Evolutionary conservation across 2,888 invertebrate species (phyloP).

Genomic region (Athetis lepigone): DNA sequence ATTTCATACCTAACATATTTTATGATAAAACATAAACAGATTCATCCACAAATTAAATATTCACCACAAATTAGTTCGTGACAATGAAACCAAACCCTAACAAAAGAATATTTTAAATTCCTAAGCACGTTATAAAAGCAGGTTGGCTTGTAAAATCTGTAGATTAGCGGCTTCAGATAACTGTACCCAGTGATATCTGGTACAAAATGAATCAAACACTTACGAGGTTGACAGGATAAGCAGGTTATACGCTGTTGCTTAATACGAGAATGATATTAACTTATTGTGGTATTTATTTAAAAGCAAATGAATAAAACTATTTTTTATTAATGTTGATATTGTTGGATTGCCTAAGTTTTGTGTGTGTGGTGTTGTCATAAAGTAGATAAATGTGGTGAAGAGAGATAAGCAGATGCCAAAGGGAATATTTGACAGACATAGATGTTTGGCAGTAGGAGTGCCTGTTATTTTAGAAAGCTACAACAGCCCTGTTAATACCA

Average conservation of each 20-base stretch:
- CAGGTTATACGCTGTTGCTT: slow-evolving; percentile 10
- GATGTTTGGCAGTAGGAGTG: too few relatives aligned
- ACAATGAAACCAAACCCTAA: slow-evolving; percentile 21
- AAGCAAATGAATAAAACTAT: slow-evolving; percentile 14
- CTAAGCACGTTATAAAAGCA: slow-evolving; percentile 45
- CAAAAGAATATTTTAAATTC: slow-evolving; percentile 28
- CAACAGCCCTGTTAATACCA: too few relatives aligned
- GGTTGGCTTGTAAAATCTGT: slow-evolving; percentile 35
- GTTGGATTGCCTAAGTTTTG: too few relatives aligned
- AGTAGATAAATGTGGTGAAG: too few relatives aligned
- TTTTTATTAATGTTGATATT: background rate
- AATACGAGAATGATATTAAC: slow-evolving; percentile 20
- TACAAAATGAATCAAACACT: slow-evolving; percentile 54
- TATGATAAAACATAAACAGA: background rate
- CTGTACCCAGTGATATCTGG: slow-evolving; percentile 35
- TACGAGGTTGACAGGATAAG: slow-evolving; percentile 29
- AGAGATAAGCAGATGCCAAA: too few relatives aligned
- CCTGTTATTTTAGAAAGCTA: too few relatives aligned
- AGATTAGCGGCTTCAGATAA: slow-evolving; percentile 40
- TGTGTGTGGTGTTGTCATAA: too few relatives aligned
- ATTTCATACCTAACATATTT: too few relatives aligned
- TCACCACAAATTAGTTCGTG: too few relatives aligned
- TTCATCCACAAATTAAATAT: background rate
- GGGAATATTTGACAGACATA: too few relatives aligned
- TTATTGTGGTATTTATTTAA: slow-evolving; percentile 1